Percentiles rank a stretch among this genome's conserved stretches.
Evolutionary conservation across 1,140 invertebrate species (phyloP).

Genomic region (Belonocnema kinseyi): DNA sequence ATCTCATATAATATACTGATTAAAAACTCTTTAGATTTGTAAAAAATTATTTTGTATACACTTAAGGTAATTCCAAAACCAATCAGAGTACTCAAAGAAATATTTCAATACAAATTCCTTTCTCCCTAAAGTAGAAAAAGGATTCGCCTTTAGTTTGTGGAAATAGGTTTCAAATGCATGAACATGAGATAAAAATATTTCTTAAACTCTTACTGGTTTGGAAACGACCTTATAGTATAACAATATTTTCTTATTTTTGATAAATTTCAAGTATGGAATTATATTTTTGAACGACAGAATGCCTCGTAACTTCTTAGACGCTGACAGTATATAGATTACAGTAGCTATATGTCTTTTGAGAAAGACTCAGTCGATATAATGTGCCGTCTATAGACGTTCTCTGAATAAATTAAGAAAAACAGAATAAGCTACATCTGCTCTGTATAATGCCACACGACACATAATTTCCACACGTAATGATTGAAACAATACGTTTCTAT

Average conservation of each 20-base stretch:
- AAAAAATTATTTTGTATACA: no score
- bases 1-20: no score
- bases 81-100: no score
- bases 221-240: no score
- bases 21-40: no score
- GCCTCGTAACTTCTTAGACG: background rate
- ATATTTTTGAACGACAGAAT: background rate
- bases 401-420: slow-evolving; percentile 22
- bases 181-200: no score
- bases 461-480: background rate
- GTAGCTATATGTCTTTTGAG: background rate
- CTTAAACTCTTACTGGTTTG: no score
- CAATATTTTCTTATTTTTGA: background rate
- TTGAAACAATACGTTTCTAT: background rate
- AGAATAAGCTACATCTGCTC: slow-evolving; percentile 22
- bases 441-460: slow-evolving; percentile 19
- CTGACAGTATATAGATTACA: slow-evolving; percentile 2
- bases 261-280: background rate
- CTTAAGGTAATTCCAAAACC: no score
- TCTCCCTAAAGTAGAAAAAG: no score
- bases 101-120: no score
- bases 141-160: no score
- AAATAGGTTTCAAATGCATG: no score
- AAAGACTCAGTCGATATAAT: slow-evolving; percentile 29
- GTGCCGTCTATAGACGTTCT: slow-evolving; percentile 14